Evolutionary conservation across 2,113 vertebrate species (phyloP).

Genomic region (Seriola quinqueradiata): DNA sequence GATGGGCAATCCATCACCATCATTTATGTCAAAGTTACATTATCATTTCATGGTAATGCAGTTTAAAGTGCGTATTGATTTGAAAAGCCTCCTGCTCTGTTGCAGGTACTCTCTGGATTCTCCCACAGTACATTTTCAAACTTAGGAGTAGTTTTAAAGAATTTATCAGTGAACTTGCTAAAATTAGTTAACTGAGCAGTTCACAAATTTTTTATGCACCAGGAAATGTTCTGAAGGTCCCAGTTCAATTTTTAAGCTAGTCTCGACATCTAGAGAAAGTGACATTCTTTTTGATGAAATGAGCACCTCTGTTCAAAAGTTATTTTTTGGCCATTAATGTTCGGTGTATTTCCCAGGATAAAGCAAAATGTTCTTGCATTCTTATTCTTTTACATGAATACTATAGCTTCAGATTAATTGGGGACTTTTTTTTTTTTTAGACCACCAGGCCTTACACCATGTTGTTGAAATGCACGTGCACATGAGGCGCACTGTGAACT

Average conservation of each 20-base stretch:
- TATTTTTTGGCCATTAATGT: background rate
- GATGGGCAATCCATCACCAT: slow-evolving; percentile 28
- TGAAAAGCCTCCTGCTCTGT: slow-evolving; percentile 23
- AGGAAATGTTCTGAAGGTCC: slow-evolving; percentile 15
- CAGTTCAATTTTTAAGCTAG: background rate
- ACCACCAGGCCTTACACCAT: background rate
- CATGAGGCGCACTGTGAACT: slow-evolving; percentile 28
- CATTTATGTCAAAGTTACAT: slow-evolving; percentile 47
- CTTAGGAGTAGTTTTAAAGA: slow-evolving; percentile 37
- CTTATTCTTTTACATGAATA: background rate
- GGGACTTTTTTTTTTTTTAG: slow-evolving; percentile 5
- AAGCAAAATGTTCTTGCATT: background rate
- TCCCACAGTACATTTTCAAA: slow-evolving; percentile 25
- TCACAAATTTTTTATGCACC: slow-evolving; percentile 18
- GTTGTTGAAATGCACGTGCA: slow-evolving; percentile 29
- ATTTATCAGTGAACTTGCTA: slow-evolving; percentile 31
- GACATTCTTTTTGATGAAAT: background rate
- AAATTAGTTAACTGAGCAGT: slow-evolving; percentile 32
- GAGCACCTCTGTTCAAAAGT: background rate
- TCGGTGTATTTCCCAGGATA: background rate
- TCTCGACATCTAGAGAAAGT: background rate
- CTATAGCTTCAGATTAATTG: slow-evolving; percentile 30
- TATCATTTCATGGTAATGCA: slow-evolving; percentile 48
- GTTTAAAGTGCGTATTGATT: slow-evolving; percentile 47
- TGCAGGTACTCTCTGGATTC: slow-evolving; percentile 22